phyloP scores from a whole-genome alignment of 2,113 vertebrate species.

The Onychorhynchus coronatus region DNA sequence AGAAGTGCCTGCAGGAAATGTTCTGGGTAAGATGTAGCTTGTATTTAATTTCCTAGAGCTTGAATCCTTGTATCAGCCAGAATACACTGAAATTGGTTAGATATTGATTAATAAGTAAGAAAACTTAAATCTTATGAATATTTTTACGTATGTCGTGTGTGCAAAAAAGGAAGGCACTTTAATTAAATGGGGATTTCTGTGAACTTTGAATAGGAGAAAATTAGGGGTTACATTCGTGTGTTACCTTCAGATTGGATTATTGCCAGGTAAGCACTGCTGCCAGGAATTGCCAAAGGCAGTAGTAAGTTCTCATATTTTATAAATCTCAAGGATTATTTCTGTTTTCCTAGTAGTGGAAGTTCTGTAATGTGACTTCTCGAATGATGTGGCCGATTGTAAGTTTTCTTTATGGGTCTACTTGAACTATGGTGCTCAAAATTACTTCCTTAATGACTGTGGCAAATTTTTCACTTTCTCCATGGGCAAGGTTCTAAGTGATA shows the following conservation, averaged over 20 bases:
- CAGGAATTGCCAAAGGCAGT: neutral
- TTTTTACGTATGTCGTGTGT: neutral
- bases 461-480: neutral
- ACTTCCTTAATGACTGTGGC: neutral
- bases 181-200: neutral
- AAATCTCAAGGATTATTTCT: neutral
- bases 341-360: neutral
- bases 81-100: neutral
- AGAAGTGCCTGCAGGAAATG: conserved; percentile 90
- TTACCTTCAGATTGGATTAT: neutral
- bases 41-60: neutral
- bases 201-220: neutral
- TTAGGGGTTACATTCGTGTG: neutral
- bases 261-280: neutral
- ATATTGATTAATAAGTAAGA: neutral
- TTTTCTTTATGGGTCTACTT: neutral
- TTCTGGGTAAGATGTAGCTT: conserved; percentile 79
- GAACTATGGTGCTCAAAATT: neutral
- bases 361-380: neutral
- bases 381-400: neutral
- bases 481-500: neutral
- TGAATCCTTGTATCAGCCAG: neutral
- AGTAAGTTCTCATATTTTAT: neutral
- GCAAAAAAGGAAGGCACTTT: neutral
- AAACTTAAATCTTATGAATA: neutral